A percentile compares a stretch with the other conserved stretches of the same genome.
phyloP scores from a whole-genome alignment of 1,140 invertebrate species.

The Zaprionus taronus region DNA sequence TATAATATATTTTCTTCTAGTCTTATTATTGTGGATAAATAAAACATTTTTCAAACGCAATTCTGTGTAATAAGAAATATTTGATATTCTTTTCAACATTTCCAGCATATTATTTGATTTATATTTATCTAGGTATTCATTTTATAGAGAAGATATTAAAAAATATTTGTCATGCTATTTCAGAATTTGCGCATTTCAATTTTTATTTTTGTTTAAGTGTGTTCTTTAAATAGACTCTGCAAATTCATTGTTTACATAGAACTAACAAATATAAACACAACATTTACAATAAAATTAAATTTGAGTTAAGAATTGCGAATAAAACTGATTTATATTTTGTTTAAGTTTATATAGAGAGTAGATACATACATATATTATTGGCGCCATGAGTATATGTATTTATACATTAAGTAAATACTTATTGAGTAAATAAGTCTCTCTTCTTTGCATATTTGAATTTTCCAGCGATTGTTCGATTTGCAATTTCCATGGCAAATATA shows the following conservation, averaged over 20 bases:
- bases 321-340: no score
- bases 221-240: not conserved
- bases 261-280: not conserved
- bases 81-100: not conserved
- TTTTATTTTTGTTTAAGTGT: no score
- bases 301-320: no score
- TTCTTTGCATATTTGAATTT: not conserved
- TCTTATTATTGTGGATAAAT: not conserved
- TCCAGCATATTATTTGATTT: no score
- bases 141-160: no score
- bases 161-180: no score
- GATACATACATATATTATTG: no score
- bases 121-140: no score
- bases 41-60: not conserved
- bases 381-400: not conserved
- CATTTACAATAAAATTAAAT: no score
- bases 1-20: no score
- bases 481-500: not conserved
- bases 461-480: slow-evolving; percentile 10
- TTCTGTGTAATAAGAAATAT: not conserved
- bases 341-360: no score
- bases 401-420: not conserved
- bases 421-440: no score
- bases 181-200: not conserved
- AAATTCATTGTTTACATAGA: not conserved